A percentile compares a stretch with the other conserved stretches of the same genome.
Evolutionary conservation across 1,140 invertebrate species (phyloP).

Genomic region (Chlorops oryzae): DNA sequence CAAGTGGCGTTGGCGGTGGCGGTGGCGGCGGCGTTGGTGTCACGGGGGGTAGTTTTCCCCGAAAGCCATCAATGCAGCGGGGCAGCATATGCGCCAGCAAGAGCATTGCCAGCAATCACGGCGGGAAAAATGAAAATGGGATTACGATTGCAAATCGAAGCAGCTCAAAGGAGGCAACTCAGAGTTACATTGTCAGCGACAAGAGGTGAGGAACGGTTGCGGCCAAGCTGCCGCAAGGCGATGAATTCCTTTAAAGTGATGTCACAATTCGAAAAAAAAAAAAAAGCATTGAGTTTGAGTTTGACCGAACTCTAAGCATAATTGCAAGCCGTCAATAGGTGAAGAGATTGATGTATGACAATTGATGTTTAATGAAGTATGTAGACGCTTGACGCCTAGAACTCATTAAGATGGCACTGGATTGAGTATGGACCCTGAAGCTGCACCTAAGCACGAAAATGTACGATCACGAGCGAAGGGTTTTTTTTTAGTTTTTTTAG

Average conservation of each 20-base stretch:
- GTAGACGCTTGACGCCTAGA: too few relatives aligned
- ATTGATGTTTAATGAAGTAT: too few relatives aligned
- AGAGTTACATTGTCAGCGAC: conserved; percentile 27
- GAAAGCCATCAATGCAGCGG: conserved; percentile 37
- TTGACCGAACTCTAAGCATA: too few relatives aligned
- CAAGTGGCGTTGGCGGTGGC: conserved; percentile 10
- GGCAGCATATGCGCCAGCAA: conserved; percentile 27
- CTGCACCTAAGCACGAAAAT: too few relatives aligned
- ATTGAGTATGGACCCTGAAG: too few relatives aligned
- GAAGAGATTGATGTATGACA: too few relatives aligned
- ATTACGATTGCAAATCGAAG: conserved; percentile 9
- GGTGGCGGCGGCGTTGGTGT: conserved; percentile 12
- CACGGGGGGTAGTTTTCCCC: conserved; percentile 27
- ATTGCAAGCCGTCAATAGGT: too few relatives aligned
- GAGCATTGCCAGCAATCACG: too few relatives aligned
- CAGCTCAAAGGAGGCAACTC: conserved; percentile 8
- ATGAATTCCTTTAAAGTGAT: conserved; percentile 41
- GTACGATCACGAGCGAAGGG: too few relatives aligned
- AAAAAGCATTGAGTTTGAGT: too few relatives aligned
- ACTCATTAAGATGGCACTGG: too few relatives aligned
- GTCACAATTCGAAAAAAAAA: neutral
- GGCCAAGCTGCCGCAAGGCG: conserved; percentile 38
- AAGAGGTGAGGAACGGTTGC: conserved; percentile 47
- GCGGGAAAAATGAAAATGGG: conserved; percentile 24
- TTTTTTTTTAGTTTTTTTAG: too few relatives aligned